Percentiles rank a stretch among this genome's conserved stretches.
Conservation (phyloP, 2,113 vertebrate species). For the Microcebus griseorufus region DNA sequence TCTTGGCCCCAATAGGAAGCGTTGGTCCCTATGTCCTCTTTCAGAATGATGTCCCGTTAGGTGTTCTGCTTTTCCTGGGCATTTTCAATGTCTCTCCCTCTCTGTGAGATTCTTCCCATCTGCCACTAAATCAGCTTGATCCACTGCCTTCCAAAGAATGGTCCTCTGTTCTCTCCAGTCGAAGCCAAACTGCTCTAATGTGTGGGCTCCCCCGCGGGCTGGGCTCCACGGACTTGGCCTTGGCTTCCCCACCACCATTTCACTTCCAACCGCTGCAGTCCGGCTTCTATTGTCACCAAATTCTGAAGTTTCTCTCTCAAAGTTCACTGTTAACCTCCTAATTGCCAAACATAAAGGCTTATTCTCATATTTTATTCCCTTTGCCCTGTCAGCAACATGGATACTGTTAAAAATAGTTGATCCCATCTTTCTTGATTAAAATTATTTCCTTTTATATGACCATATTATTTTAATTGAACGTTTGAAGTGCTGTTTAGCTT, state of each 20-base stretch:
- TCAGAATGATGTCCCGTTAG: background rate
- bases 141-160: background rate
- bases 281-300: slow-evolving; percentile 32
- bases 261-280: slow-evolving; percentile 40
- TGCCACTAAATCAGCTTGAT: background rate
- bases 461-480: background rate
- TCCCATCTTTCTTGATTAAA: background rate
- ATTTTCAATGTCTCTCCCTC: background rate
- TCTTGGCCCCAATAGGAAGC: background rate
- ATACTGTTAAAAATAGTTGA: background rate
- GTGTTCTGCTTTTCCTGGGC: background rate
- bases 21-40: background rate
- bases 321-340: slow-evolving; percentile 34
- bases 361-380: background rate
- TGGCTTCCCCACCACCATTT: background rate
- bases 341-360: background rate
- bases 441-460: slow-evolving; percentile 23
- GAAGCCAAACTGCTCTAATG: slow-evolving; percentile 29
- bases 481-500: background rate
- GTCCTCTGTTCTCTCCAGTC: background rate
- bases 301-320: slow-evolving; percentile 17
- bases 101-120: background rate
- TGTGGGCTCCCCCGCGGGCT: background rate
- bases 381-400: background rate
- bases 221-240: rapidly evolving